These are phyloP conservation scores for Champsocephalus esox DNA, from an alignment of 2,797 vertebrate genomes.

Conservation along the genomic window DNA sequence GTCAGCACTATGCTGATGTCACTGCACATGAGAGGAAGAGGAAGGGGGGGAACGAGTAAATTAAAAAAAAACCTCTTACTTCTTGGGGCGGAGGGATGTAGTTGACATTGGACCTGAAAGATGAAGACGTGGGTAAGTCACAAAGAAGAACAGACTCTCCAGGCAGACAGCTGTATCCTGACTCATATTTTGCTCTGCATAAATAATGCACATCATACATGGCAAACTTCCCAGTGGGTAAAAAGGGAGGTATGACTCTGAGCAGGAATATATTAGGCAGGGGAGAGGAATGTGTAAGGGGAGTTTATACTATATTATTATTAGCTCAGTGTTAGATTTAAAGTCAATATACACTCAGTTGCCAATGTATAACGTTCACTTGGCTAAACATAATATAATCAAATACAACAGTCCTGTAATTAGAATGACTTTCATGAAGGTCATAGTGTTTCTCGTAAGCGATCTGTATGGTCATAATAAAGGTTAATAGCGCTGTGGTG, in stretches of 20 bases:
- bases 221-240: slow-evolving; percentile 30
- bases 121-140: slow-evolving; percentile 58
- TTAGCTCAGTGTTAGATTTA: neutral
- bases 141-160: slow-evolving; percentile 24
- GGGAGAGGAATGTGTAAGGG: neutral
- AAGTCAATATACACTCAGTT: neutral
- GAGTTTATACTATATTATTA: neutral
- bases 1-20: slow-evolving; percentile 34
- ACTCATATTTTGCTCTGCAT: slow-evolving; percentile 59
- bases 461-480: neutral
- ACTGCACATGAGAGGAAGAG: neutral
- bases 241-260: slow-evolving; percentile 17
- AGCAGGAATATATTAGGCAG: neutral
- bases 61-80: slow-evolving; percentile 69
- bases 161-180: slow-evolving; percentile 61
- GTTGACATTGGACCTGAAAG: slow-evolving; percentile 82
- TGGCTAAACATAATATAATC: neutral
- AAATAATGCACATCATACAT: slow-evolving; percentile 64
- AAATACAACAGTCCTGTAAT: neutral
- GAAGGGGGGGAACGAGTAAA: neutral
- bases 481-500: too few species aligned
- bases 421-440: neutral
- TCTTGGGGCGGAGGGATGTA: slow-evolving; percentile 84
- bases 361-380: neutral
- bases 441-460: neutral